Conservation (phyloP, 2,113 vertebrate species). For the Chiloscyllium plagiosum region DNA sequence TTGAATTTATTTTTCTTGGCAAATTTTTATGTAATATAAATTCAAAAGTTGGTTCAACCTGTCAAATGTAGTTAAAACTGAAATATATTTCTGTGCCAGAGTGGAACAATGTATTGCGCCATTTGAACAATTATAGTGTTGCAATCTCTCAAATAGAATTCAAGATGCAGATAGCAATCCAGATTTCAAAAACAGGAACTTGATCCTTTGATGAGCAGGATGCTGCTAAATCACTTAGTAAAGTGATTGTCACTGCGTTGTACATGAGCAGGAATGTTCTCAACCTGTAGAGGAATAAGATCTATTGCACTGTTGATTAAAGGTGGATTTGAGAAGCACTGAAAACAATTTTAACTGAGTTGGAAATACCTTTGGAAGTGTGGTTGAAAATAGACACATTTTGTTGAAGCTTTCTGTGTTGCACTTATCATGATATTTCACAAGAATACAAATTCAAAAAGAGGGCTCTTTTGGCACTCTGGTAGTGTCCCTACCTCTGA, state of each 20-base stretch:
- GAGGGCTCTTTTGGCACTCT: no score
- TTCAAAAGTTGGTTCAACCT: background rate
- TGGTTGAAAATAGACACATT: no score
- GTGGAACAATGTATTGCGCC: background rate
- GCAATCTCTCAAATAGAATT: background rate
- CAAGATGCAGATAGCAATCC: background rate
- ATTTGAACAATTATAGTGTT: background rate
- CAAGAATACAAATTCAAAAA: no score
- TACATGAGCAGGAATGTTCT: background rate
- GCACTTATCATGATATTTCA: no score
- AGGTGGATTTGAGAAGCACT: background rate
- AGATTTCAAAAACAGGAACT: constrained; percentile 1
- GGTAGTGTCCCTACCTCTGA: no score
- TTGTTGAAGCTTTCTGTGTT: no score
- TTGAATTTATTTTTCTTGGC: background rate
- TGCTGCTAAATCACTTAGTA: background rate
- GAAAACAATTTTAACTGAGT: background rate
- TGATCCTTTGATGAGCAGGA: background rate
- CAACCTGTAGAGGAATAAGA: background rate
- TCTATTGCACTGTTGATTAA: background rate
- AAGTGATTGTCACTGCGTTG: background rate
- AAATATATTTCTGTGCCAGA: background rate
- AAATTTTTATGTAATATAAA: background rate
- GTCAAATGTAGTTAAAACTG: background rate
- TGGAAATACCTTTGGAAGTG: no score